phyloP scores from a whole-genome alignment of 1,140 invertebrate genomes.

The Monomorium pharaonis region DNA sequence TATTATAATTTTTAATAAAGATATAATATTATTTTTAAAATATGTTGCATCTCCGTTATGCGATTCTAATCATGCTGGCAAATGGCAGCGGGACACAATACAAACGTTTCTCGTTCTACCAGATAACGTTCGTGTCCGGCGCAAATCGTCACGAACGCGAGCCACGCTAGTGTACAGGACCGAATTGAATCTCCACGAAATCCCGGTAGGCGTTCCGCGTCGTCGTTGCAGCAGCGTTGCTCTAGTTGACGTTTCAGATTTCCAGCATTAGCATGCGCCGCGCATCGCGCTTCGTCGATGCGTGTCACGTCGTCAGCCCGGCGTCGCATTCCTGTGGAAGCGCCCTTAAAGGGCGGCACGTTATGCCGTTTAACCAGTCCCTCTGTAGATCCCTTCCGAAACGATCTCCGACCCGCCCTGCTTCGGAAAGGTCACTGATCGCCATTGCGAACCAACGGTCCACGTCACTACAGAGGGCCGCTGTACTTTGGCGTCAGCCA shows the following conservation, averaged over 20 bases:
- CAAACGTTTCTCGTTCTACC: not conserved
- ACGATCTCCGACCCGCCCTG: slow-evolving; percentile 43
- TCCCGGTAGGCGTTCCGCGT: slow-evolving; percentile 71
- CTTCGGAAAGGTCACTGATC: slow-evolving; percentile 56
- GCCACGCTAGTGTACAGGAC: slow-evolving; percentile 42
- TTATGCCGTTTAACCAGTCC: slow-evolving; percentile 72
- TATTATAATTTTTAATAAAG: not conserved
- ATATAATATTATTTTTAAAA: not conserved
- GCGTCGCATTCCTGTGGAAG: slow-evolving; percentile 69
- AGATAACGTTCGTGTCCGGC: slow-evolving; percentile 46
- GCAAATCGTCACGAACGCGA: slow-evolving; percentile 69
- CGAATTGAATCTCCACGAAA: slow-evolving; percentile 74
- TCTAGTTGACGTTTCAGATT: slow-evolving; percentile 75
- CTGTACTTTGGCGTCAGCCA: not conserved
- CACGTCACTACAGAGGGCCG: not conserved
- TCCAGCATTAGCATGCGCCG: slow-evolving; percentile 72
- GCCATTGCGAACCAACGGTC: slow-evolving; percentile 9
- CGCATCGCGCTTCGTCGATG: slow-evolving; percentile 71
- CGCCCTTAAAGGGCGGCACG: slow-evolving; percentile 73
- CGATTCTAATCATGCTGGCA: not conserved
- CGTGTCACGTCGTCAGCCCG: slow-evolving; percentile 72
- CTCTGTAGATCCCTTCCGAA: slow-evolving; percentile 57
- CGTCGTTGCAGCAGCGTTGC: slow-evolving; percentile 61
- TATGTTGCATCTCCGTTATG: not conserved
- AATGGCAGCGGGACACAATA: slow-evolving; percentile 5